Base-by-base conservation (phyloP, 2,797 vertebrate genomes). In the Melanotaenia boesemani region DNA sequence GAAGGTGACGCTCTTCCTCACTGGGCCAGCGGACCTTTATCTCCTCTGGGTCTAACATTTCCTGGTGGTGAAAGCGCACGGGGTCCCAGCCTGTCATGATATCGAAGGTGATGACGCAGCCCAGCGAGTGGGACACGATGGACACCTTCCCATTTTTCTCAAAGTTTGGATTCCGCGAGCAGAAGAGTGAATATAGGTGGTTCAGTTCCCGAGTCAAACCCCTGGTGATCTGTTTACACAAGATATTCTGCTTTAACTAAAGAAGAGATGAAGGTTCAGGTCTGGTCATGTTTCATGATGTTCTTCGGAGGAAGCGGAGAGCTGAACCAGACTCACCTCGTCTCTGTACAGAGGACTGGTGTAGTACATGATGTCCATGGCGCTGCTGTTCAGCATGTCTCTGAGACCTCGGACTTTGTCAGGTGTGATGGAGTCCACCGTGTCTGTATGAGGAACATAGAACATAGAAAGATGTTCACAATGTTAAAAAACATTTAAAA, bases 331-430 rank as follows among this genome's bases (percentile, higher is more conserved):
- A 55, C 94, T 94, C 44, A 98, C 98, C 93, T 99, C 98, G 56
- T 98, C 97, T 88, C 98, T 95, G 86, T 99, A 99, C 22, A 99
- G 95, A 4, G 98, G 97, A 58, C 97, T 99, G 20, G 97, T 98
- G 61, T 99, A 99, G 88, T 99, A 99, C 97, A 99, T 98, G 86
- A 99, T 99, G 86, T 99, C 98, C 98, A 99, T 99, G 3, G 98
- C 98, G 0, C 98, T 98, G 92, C 98, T 98, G 95, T 99, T 99
- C 67, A 99, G 88, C 96, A 99, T 98, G 60, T 98, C 97, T 88
- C 98, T 93, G 39, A 99, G 92, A 8, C 97, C 96, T 61, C 98
- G 93, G 6, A 99, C 96, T 89, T 98, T 99, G 84, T 99, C 98
- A 34, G 97, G 97, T 13, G 98, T 99, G 82, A 99, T 99, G 75